Conservation (phyloP, 2,797 vertebrate genomes). For the Cyclopterus lumpus region DNA sequence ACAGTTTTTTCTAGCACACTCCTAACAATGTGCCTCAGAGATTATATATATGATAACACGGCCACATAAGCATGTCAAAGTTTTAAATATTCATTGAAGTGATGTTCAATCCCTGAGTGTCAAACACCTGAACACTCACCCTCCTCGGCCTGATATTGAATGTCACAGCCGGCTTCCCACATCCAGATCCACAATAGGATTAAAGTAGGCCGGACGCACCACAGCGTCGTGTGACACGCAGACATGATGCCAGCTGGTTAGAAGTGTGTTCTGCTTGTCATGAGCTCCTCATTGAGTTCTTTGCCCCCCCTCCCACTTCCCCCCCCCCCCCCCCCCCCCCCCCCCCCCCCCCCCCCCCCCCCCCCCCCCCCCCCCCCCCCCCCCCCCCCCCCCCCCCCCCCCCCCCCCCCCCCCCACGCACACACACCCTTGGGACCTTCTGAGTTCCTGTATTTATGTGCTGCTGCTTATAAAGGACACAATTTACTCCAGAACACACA, state of each 20-base stretch:
- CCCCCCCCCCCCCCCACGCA: no score
- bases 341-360: no score
- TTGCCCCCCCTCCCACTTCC: no score
- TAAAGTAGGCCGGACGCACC: not conserved
- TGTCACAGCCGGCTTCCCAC: conserved; percentile 17
- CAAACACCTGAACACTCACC: conserved; percentile 54
- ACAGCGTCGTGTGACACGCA: not conserved
- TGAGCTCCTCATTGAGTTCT: not conserved
- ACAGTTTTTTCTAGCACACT: conserved; percentile 1
- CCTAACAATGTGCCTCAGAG: not conserved
- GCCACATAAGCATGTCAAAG: not conserved
- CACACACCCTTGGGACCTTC: not conserved
- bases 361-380: no score
- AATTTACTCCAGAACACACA: not conserved
- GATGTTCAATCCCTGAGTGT: not conserved
- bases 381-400: no score
- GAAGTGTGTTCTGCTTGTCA: not conserved
- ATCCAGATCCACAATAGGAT: conserved; percentile 31
- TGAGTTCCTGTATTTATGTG: conserved; percentile 20
- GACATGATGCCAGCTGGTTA: conserved; percentile 11
- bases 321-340: no score
- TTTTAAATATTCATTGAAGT: not conserved
- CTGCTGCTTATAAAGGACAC: not conserved
- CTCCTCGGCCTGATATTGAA: conserved; percentile 39
- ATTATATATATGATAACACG: not conserved